phyloP scores from a whole-genome alignment of 2,113 vertebrate genomes.

The Silurus meridionalis region DNA sequence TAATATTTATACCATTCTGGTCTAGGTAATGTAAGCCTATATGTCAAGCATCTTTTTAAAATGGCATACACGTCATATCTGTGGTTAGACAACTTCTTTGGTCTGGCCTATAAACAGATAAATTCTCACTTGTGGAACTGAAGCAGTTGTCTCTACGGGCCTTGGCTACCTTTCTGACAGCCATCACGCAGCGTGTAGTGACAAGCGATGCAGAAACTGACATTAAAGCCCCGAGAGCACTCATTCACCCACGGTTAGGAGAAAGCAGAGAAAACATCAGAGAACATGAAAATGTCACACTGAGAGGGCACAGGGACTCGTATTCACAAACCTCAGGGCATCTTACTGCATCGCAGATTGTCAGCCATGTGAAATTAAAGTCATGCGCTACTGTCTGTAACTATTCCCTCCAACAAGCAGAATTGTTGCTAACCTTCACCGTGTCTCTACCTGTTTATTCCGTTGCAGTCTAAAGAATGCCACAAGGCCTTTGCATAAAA shows the following conservation, averaged over 20 bases:
- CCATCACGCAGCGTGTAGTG: constrained; percentile 59
- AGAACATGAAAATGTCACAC: constrained; percentile 67
- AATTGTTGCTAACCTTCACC: neutral
- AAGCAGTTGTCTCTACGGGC: neutral
- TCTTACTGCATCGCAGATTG: constrained; percentile 61
- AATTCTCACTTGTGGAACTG: constrained; percentile 27
- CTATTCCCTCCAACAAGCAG: constrained; percentile 71
- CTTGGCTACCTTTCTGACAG: constrained; percentile 59
- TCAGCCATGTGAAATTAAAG: constrained; percentile 55
- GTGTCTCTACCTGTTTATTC: neutral
- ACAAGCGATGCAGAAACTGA: constrained; percentile 73
- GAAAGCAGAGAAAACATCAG: constrained; percentile 66
- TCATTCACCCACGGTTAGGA: constrained; percentile 63
- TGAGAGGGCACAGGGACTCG: constrained; percentile 63
- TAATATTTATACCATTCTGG: neutral
- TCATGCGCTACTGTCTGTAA: constrained; percentile 31
- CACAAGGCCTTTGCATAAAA: neutral
- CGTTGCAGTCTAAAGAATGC: neutral
- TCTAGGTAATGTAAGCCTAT: neutral
- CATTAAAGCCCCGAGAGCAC: constrained; percentile 69
- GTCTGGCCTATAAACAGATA: constrained; percentile 29
- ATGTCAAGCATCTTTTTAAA: constrained; percentile 14
- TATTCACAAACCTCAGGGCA: constrained; percentile 67
- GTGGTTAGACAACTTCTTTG: constrained; percentile 3
- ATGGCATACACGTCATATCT: constrained; percentile 8